phyloP scores from a whole-genome alignment of 2,113 vertebrate species.

The Neotoma lepida region DNA sequence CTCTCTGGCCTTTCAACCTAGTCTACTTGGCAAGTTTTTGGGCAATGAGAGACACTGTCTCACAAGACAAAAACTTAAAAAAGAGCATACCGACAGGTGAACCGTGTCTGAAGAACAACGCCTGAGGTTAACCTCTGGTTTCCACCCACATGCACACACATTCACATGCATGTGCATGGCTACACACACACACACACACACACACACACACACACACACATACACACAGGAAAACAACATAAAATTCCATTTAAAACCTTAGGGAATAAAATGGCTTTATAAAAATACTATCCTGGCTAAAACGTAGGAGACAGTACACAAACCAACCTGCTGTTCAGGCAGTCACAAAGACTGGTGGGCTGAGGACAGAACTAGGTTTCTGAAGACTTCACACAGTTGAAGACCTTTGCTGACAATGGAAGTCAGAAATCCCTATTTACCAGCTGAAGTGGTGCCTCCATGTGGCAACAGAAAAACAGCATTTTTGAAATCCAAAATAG shows the following conservation, averaged over 20 bases:
- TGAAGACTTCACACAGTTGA: neutral
- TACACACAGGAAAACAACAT: neutral
- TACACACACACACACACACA: neutral
- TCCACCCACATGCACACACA: too few species aligned
- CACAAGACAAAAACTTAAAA: neutral
- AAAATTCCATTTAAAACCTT: neutral
- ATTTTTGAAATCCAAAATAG: conserved; percentile 5
- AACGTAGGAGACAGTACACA: neutral
- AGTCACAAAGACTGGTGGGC: neutral
- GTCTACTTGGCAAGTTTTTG: neutral
- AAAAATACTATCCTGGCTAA: neutral
- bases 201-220: neutral
- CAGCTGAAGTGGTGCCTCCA: conserved; percentile 13
- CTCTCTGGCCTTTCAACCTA: neutral
- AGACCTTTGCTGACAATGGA: neutral
- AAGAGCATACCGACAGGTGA: neutral
- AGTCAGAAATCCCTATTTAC: neutral
- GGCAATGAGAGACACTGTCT: neutral
- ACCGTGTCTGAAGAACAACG: neutral
- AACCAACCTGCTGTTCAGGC: neutral
- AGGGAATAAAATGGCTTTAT: neutral
- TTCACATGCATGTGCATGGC: too few species aligned
- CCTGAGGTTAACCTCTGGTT: neutral
- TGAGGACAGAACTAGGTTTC: neutral
- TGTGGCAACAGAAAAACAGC: conserved; percentile 33